A percentile compares a stretch with the other conserved stretches of the same genome.
These are phyloP conservation scores for Octodonta nipae DNA, from an alignment of 2,888 invertebrate species.

Conservation along the genomic window DNA sequence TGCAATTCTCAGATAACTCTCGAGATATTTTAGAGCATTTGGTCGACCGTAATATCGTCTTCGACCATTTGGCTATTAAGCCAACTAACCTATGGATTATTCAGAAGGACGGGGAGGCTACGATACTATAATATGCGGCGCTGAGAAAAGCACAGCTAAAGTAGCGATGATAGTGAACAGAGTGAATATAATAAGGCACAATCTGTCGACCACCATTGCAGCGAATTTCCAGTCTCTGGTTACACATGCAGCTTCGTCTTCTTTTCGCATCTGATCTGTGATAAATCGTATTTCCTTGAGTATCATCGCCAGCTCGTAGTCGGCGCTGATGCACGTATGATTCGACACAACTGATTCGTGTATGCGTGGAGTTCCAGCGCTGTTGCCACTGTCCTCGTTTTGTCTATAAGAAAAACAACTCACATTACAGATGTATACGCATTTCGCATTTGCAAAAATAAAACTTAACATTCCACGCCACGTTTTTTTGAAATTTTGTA, in stretches of 20 bases:
- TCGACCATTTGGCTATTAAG: conserved; percentile 12
- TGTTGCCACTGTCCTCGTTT: conserved; percentile 40
- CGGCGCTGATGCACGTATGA: conserved; percentile 79
- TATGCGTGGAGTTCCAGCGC: conserved; percentile 46
- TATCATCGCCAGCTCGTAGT: conserved; percentile 88
- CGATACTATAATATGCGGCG: conserved; percentile 90
- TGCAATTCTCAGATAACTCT: no score
- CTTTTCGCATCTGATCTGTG: conserved; percentile 85
- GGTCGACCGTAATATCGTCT: conserved; percentile 7
- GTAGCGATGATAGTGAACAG: conserved; percentile 95
- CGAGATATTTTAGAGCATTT: not conserved
- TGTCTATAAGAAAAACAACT: conserved; percentile 26
- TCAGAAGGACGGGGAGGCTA: conserved; percentile 40
- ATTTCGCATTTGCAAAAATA: no score
- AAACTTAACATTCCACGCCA: no score
- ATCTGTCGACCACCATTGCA: conserved; percentile 98
- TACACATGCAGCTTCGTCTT: conserved; percentile 86
- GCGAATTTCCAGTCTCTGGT: conserved; percentile 99
- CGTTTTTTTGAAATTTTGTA: no score
- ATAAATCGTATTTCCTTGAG: conserved; percentile 88
- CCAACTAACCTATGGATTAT: conserved; percentile 10
- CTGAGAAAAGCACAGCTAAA: conserved; percentile 90
- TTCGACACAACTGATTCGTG: conserved; percentile 60
- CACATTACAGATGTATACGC: no score
- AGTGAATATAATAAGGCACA: conserved; percentile 99